phyloP scores from a whole-genome alignment of 1,140 invertebrate genomes.

The Neocloeon triangulifer region DNA sequence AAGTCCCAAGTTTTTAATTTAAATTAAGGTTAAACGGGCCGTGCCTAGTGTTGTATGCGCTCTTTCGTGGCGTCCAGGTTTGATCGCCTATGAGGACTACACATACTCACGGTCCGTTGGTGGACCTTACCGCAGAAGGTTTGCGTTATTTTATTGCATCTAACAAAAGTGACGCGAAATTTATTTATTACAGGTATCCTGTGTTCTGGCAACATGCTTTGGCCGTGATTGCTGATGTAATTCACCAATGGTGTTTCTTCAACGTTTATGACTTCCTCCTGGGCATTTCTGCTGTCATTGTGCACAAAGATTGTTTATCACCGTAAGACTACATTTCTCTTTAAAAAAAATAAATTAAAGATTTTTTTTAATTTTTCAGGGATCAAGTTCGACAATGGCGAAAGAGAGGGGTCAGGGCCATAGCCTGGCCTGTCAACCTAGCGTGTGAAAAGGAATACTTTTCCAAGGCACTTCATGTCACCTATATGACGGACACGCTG shows the following conservation, averaged over 20 bases:
- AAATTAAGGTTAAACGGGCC: conserved; percentile 29
- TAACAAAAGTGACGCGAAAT: conserved; percentile 8
- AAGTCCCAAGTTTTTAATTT: conserved; percentile 3
- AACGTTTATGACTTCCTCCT: conserved; percentile 25
- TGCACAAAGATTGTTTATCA: conserved; percentile 42
- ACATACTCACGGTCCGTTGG: conserved; percentile 10
- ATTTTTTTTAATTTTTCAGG: conserved; percentile 23
- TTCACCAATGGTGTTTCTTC: conserved; percentile 27
- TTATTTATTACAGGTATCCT: conserved; percentile 8
- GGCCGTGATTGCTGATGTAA: conserved; percentile 21
- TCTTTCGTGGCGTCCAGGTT: conserved; percentile 32
- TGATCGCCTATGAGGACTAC: conserved; percentile 21
- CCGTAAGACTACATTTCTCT: conserved; percentile 25
- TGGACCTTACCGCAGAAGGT: no score
- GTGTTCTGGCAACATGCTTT: conserved; percentile 19
- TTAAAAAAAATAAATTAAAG: no score
- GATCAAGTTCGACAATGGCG: conserved; percentile 28
- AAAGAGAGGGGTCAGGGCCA: conserved; percentile 24
- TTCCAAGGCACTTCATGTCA: conserved; percentile 25
- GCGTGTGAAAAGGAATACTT: conserved; percentile 38
- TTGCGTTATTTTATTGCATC: no score
- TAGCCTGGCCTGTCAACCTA: conserved; percentile 38
- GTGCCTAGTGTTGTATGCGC: conserved; percentile 37
- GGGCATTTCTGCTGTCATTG: conserved; percentile 34
- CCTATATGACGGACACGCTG: conserved; percentile 42